phyloP scores from a whole-genome alignment of 2,888 invertebrate species.

The Megastigmus dorsalis region DNA sequence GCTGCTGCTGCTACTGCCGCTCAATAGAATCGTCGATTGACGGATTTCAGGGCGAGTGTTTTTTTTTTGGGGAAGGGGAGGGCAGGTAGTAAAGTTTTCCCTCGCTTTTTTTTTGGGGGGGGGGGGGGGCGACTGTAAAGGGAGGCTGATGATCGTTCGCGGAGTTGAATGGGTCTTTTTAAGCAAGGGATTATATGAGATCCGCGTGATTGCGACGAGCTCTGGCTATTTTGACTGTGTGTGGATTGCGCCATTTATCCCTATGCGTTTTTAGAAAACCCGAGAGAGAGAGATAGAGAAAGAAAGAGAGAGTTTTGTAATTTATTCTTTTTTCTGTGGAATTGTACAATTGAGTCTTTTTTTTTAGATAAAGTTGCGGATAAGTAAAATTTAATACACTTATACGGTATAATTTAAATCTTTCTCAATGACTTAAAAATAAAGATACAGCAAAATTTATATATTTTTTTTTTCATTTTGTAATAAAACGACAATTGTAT shows the following conservation, averaged over 20 bases:
- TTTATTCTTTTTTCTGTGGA: background rate
- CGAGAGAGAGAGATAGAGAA: background rate
- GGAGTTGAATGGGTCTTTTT: slow-evolving; percentile 25
- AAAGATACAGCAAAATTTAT: too few relatives aligned
- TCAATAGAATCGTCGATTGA: slow-evolving; percentile 20
- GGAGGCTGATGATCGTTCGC: background rate
- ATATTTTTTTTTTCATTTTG: too few relatives aligned
- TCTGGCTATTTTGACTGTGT: background rate
- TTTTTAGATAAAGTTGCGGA: background rate
- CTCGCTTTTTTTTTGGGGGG: background rate
- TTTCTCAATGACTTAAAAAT: too few relatives aligned
- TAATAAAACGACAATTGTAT: too few relatives aligned
- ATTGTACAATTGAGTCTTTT: background rate
- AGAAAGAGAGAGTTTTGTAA: background rate
- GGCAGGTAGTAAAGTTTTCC: too few relatives aligned
- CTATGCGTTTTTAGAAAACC: background rate
- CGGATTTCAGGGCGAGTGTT: background rate
- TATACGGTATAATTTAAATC: too few relatives aligned
- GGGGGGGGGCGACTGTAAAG: background rate
- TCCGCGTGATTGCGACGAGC: background rate
- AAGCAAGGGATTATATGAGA: slow-evolving; percentile 10
- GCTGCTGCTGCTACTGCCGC: background rate
- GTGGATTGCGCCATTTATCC: background rate
- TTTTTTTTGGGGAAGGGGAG: too few relatives aligned
- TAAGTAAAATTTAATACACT: too few relatives aligned